Evolutionary conservation across 2,797 vertebrate genomes (phyloP).

Genomic region (Pagetopsis macropterus): DNA sequence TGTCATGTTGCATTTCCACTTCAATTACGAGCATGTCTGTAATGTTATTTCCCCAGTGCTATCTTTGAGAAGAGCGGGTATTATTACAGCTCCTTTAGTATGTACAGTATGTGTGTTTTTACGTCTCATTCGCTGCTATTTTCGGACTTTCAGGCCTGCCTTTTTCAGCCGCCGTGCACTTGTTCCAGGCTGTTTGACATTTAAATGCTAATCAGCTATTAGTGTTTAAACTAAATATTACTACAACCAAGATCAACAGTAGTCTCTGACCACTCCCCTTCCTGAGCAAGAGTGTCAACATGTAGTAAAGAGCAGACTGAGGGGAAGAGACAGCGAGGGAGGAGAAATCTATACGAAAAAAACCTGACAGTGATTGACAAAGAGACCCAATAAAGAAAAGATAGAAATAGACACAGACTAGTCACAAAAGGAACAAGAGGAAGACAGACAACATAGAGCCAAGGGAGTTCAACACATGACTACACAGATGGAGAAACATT

Average conservation of each 20-base stretch:
- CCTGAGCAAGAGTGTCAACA: slow-evolving; percentile 63
- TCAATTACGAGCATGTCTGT: slow-evolving; percentile 42
- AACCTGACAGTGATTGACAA: slow-evolving; percentile 26
- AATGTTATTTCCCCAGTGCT: slow-evolving; percentile 44
- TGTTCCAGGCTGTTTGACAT: slow-evolving; percentile 64
- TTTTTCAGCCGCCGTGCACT: slow-evolving; percentile 40
- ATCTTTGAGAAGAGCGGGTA: slow-evolving; percentile 38
- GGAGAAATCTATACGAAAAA: slow-evolving; percentile 37
- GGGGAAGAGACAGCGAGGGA: slow-evolving; percentile 14
- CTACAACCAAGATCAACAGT: slow-evolving; percentile 74
- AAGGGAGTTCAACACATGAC: slow-evolving; percentile 41
- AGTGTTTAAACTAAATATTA: slow-evolving; percentile 77
- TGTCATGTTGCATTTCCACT: slow-evolving; percentile 67
- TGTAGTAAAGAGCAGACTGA: slow-evolving; percentile 63
- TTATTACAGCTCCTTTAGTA: slow-evolving; percentile 23
- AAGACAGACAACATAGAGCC: slow-evolving; percentile 27
- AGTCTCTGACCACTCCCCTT: slow-evolving; percentile 64
- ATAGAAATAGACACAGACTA: slow-evolving; percentile 24
- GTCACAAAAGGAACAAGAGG: slow-evolving; percentile 24
- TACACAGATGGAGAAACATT: slow-evolving; percentile 35
- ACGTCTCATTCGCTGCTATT: slow-evolving; percentile 13
- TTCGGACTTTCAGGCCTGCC: slow-evolving; percentile 39
- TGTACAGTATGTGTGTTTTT: not conserved
- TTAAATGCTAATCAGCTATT: slow-evolving; percentile 65
- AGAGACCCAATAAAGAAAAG: slow-evolving; percentile 26